Evolutionary conservation across 2,888 invertebrate species (phyloP).

Genomic region (Lordiphosa fenestrarum): DNA sequence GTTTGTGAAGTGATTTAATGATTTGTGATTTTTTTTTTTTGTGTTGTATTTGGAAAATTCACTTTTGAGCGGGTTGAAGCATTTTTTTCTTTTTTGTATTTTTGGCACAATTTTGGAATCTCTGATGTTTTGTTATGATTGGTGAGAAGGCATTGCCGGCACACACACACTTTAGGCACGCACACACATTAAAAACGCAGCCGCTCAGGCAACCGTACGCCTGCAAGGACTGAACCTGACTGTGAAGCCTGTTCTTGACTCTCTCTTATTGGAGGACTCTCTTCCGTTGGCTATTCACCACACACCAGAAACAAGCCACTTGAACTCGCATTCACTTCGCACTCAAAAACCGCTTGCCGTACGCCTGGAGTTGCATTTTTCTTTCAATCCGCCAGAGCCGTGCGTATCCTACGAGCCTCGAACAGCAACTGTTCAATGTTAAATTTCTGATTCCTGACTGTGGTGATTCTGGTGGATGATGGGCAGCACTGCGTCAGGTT

Average conservation of each 20-base stretch:
- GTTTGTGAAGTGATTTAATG: conserved; percentile 2
- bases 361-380: conserved; percentile 27
- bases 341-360: conserved; percentile 36
- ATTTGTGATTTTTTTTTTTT: conserved; percentile 21
- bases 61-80: conserved; percentile 32
- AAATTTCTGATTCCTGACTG: conserved; percentile 10
- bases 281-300: conserved; percentile 51
- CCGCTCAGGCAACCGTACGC: conserved; percentile 63
- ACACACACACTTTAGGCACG: conserved; percentile 21
- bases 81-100: conserved; percentile 12
- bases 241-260: conserved; percentile 41
- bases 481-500: conserved; percentile 41
- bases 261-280: conserved; percentile 48
- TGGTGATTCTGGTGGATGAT: conserved; percentile 46
- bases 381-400: conserved; percentile 59
- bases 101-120: conserved; percentile 50
- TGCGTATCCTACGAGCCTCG: conserved; percentile 79
- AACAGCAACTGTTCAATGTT: conserved; percentile 75
- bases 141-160: conserved; percentile 14
- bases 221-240: conserved; percentile 55
- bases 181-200: conserved; percentile 24
- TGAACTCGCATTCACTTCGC: conserved; percentile 35
- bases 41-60: conserved; percentile 20
- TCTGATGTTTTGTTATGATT: conserved; percentile 40
- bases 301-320: conserved; percentile 32